Percentiles rank a stretch among this genome's conserved stretches.
These are phyloP conservation scores for Agonopterix arenella DNA, from an alignment of 2,888 invertebrate species.

Conservation along the genomic window DNA sequence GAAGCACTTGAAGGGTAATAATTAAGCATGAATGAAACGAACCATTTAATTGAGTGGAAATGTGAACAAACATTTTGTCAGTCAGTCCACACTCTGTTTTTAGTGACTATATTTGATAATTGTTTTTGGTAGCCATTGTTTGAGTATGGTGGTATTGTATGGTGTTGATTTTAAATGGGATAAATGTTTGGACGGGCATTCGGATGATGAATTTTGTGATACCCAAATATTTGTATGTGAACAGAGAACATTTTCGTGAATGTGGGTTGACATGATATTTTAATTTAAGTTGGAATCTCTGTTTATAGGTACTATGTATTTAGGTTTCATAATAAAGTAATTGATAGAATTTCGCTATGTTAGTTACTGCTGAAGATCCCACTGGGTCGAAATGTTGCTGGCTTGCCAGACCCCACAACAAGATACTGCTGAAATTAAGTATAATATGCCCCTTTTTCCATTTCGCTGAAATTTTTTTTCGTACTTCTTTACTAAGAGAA, in stretches of 20 bases:
- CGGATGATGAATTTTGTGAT: conserved; percentile 9
- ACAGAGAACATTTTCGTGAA: conserved; percentile 8
- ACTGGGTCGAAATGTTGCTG: too few species aligned
- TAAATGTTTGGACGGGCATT: conserved; percentile 23
- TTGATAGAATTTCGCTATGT: too few species aligned
- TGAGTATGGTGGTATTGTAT: conserved; percentile 6
- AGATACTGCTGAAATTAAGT: too few species aligned
- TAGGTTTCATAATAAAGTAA: too few species aligned
- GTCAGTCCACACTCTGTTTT: conserved; percentile 29
- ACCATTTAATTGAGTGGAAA: conserved; percentile 68
- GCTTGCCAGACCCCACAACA: too few species aligned
- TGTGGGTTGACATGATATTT: not conserved
- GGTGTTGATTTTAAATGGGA: conserved; percentile 17
- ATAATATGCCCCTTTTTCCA: too few species aligned
- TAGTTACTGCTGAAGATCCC: too few species aligned
- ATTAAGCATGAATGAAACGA: conserved; percentile 71
- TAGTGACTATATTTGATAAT: conserved; percentile 28
- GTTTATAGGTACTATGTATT: too few species aligned
- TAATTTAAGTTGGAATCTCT: too few species aligned
- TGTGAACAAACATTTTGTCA: conserved; percentile 64
- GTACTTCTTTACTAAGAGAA: too few species aligned
- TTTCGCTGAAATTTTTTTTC: too few species aligned
- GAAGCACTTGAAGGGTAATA: conserved; percentile 37
- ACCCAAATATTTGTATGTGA: conserved; percentile 8
- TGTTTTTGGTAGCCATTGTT: conserved; percentile 22